Conservation (phyloP, 2,797 vertebrate species). For the Kryptolebias ocellatus region DNA sequence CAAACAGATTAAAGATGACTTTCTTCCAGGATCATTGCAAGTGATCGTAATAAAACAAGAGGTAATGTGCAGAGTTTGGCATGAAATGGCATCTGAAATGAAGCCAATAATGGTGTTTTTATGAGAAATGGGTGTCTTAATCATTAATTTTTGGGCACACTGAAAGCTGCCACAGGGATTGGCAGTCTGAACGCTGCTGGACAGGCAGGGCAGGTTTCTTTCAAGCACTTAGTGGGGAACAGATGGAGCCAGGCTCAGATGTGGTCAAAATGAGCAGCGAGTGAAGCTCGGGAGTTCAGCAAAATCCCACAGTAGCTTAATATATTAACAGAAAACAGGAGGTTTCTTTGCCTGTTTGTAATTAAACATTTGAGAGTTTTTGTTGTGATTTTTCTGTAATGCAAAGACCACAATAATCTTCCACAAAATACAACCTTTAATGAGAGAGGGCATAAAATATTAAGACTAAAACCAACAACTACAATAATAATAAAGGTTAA, state of each 20-base stretch:
- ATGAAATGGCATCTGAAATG: constrained; percentile 32
- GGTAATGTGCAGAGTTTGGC: constrained; percentile 68
- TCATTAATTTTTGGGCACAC: constrained; percentile 79
- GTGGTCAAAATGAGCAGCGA: constrained; percentile 68
- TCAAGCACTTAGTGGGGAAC: constrained; percentile 87
- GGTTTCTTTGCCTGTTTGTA: constrained; percentile 19
- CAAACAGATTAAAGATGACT: constrained; percentile 91
- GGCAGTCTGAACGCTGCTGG: constrained; percentile 85
- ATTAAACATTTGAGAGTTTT: constrained; percentile 26
- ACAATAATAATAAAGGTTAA: neutral
- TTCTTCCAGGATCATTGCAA: constrained; percentile 85
- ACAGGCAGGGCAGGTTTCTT: constrained; percentile 83
- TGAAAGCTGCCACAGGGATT: constrained; percentile 82
- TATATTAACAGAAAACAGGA: constrained; percentile 50
- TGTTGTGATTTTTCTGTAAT: constrained; percentile 24
- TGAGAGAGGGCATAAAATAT: too few species aligned
- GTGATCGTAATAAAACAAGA: constrained; percentile 83
- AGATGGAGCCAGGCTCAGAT: constrained; percentile 73
- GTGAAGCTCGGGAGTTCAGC: constrained; percentile 71
- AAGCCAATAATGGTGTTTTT: constrained; percentile 46
- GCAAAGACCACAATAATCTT: constrained; percentile 29
- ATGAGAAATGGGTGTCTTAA: constrained; percentile 56
- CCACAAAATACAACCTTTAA: neutral
- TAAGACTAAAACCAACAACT: neutral
- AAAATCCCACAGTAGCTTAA: constrained; percentile 68